Conservation (phyloP, 2,113 vertebrate species). For the Euleptes europaea region DNA sequence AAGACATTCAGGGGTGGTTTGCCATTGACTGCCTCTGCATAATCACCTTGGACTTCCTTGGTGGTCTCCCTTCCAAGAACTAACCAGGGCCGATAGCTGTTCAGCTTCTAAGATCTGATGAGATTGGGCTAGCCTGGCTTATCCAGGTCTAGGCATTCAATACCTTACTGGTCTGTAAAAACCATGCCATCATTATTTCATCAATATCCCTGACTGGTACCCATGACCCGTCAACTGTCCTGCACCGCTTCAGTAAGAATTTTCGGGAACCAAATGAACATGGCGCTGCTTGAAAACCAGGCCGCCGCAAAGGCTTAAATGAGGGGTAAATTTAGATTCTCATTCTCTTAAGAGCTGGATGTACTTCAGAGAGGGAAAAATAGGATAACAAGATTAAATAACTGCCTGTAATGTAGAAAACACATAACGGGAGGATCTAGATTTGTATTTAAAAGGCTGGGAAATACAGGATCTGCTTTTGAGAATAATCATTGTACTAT, state of each 20-base stretch:
- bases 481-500: background rate
- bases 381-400: constrained; percentile 54
- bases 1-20: no score
- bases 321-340: constrained; percentile 32
- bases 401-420: background rate
- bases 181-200: background rate
- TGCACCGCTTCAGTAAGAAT: background rate
- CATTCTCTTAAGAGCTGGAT: constrained; percentile 27
- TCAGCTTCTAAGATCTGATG: no score
- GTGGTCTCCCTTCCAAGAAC: no score
- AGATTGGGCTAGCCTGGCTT: no score
- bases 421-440: constrained; percentile 25
- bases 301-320: constrained; percentile 6
- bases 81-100: no score
- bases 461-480: background rate
- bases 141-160: no score
- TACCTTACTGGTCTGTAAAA: background rate
- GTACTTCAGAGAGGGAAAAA: constrained; percentile 33
- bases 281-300: background rate
- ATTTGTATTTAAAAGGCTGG: constrained; percentile 14
- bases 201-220: background rate
- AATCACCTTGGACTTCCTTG: no score
- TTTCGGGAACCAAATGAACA: constrained; percentile 3
- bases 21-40: no score
- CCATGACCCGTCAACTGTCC: background rate